Evolutionary conservation across 1,140 invertebrate species (phyloP), one percentile per base, ranked within the genome.

Genomic region (Trichonephila inaurata): DNA sequence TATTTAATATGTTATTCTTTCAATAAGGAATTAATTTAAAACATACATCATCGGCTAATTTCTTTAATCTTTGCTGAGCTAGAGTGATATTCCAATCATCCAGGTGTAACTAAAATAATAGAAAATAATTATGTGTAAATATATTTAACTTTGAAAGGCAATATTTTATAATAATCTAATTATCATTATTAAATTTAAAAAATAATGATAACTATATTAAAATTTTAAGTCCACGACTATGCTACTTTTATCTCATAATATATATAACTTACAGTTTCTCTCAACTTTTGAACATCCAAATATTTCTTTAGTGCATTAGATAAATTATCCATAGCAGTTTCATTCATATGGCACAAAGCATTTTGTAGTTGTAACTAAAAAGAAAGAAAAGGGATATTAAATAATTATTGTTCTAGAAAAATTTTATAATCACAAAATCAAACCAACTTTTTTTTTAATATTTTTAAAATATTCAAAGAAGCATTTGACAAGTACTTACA

Each of bases 51-150:
- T 94, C 94, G 0, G 95, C 86, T 89, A 96, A 95, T 12, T 95
- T 94, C 44, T 95, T 89, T 16, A 96, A 82, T 88, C 95, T 95
- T 69, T 95, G 72, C 19, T 95, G 93, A 28, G 95, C 95, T 44
- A 95, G 88, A 28, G 95, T 95, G 2, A 95, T 86, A 89, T 96
- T 96, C 82, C 95, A 94, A 12, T 95, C 86, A 21, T 95, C 92
- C 18, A 96, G 92, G 86, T 95, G 89, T 33, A 94, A 51, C 95
- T 94, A 95, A 95, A 94, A 92, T 95, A 95, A 92, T 18, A 82
- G 28, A 77, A 77, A 77, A 28, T 16, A 58, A 6, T 33, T 19
- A 77, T 33, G 18, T 51, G 51, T 64, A 64, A 19, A 21, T 18
- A 19, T 64, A 64, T 64, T 64, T 21, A 64, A 64, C 1, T 18